These are phyloP conservation scores for Athetis lepigone DNA, from an alignment of 2,888 invertebrate species.

Conservation along the genomic window DNA sequence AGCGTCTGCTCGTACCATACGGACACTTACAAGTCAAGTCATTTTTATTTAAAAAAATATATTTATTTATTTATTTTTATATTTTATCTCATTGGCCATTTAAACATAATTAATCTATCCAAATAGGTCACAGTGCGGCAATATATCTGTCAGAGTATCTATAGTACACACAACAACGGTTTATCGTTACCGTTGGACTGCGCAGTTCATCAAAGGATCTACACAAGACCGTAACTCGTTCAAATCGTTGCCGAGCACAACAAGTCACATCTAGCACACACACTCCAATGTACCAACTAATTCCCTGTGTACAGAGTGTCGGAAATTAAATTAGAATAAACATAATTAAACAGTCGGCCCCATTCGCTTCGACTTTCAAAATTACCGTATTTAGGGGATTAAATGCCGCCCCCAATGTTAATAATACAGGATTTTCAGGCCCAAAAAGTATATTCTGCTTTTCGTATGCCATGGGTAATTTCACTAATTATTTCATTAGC, in stretches of 20 bases:
- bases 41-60: too few relatives aligned
- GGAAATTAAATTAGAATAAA: conserved; percentile 86
- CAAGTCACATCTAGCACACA: conserved; percentile 35
- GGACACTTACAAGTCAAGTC: too few relatives aligned
- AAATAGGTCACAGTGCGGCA: too few relatives aligned
- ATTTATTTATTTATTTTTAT: too few relatives aligned
- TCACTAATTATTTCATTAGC: conserved; percentile 78
- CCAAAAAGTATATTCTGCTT: conserved; percentile 71
- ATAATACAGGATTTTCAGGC: conserved; percentile 75
- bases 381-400: conserved; percentile 79
- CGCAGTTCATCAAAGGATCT: neutral
- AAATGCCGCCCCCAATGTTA: conserved; percentile 75
- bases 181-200: too few relatives aligned
- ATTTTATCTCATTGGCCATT: too few relatives aligned
- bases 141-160: too few relatives aligned
- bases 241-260: too few relatives aligned
- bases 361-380: conserved; percentile 79
- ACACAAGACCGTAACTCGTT: too few relatives aligned
- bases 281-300: conserved; percentile 54
- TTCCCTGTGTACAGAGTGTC: conserved; percentile 72
- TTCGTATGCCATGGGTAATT: conserved; percentile 69
- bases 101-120: too few relatives aligned
- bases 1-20: too few relatives aligned
- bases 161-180: too few relatives aligned
- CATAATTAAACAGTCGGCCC: conserved; percentile 83